Percentiles rank a stretch among this genome's conserved stretches.
These are phyloP conservation scores for Dipodomys stephensi DNA, from an alignment of 2,113 vertebrate genomes.

Conservation along the genomic window DNA sequence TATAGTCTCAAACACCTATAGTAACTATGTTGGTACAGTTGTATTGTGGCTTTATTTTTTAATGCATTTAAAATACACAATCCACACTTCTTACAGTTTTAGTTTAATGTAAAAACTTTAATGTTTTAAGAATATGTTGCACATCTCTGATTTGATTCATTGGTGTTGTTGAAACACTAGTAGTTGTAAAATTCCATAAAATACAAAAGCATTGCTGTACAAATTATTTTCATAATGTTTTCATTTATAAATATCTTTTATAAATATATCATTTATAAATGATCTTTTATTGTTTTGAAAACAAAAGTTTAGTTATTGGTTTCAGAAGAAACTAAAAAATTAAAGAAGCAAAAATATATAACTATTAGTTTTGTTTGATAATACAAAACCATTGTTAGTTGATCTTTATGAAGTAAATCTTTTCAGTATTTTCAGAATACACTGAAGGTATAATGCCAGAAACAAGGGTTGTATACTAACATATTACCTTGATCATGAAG, in stretches of 20 bases:
- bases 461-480: not conserved
- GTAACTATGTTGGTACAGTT: not conserved
- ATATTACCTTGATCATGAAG: slow-evolving; percentile 29
- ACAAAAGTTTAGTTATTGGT: slow-evolving; percentile 24
- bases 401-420: slow-evolving; percentile 21
- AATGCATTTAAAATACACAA: slow-evolving; percentile 24
- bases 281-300: slow-evolving; percentile 34
- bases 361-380: slow-evolving; percentile 12
- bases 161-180: not conserved
- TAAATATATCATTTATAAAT: slow-evolving; percentile 21
- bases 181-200: slow-evolving; percentile 31
- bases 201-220: slow-evolving; percentile 11
- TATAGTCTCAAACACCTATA: not conserved
- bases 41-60: not conserved
- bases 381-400: slow-evolving; percentile 35
- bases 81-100: not conserved
- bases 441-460: not conserved
- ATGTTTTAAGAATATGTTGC: slow-evolving; percentile 29
- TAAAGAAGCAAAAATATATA: not conserved
- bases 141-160: slow-evolving; percentile 2
- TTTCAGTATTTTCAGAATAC: not conserved
- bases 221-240: slow-evolving; percentile 35
- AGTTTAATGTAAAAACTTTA: slow-evolving; percentile 11
- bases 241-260: slow-evolving; percentile 13
- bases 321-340: slow-evolving; percentile 49